Base-by-base conservation (phyloP, 2,113 vertebrate species). In the Crotalus viridis region DNA sequence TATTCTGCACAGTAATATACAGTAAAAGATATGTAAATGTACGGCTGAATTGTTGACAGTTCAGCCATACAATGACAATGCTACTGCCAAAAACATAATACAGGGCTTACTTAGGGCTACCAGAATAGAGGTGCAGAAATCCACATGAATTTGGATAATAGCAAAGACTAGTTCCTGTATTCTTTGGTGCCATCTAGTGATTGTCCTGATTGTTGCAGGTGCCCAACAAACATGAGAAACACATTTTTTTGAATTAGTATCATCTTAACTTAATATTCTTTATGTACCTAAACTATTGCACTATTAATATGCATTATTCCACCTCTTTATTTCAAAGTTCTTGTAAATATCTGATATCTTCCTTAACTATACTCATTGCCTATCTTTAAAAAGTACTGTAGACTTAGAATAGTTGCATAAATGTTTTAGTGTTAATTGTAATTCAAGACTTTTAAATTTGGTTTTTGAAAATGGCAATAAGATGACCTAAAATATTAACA, bases 51-150 rank as follows among this genome's bases (percentile, higher is more conserved):
- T 90, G 85, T 95, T 95, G 92, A 54, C 13, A 4, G n/a, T 33
- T 33, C 13, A 33, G n/a, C 92, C 95, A 69, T 69, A 33, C 64
- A 89, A 57, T 97, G 95, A 96, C 96, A 94, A 96, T 94, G 90
- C 91, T 95, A 93, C 89, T 96, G 92, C 56, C 95, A 90, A 96
- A 97, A 96, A 81, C 96, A 95, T 61, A 96, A 74, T 95, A 94
- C 46, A 46, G 46, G 46, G 46, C 17, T 43, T 81, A 43, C 33
- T 95, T 96, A 43, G 17, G 33, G 7, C 17, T 81, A 19, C 74
- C 33, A 81, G 69, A 81, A 81, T 81, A 43, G 74, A 81, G 15
- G 17, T 43, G 33, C 33, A 43, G 74, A 81, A 81, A 81, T 81
- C 74, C 17, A 43, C 17, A 81, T 43, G 74, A 43, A 39, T 81